Conservation (phyloP, 2,888 invertebrate genomes). For the Gibbula magus region DNA sequence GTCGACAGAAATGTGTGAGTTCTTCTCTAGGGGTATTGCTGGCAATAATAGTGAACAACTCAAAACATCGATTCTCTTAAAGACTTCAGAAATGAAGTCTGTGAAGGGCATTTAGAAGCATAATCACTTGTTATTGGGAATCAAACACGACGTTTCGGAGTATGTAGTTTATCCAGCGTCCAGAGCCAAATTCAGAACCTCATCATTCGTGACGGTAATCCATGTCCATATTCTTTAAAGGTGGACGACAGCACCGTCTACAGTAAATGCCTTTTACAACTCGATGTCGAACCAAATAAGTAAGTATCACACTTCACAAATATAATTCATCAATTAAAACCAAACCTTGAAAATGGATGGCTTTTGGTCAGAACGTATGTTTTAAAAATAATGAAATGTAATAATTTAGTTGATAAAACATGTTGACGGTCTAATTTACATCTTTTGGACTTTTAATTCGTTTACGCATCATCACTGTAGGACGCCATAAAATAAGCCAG, state of each 20-base stretch:
- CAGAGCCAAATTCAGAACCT: neutral
- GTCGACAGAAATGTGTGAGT: slow-evolving; percentile 53
- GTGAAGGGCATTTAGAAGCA: neutral
- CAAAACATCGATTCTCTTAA: too few relatives aligned
- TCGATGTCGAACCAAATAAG: slow-evolving; percentile 94
- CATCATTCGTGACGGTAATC: neutral
- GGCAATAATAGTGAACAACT: neutral
- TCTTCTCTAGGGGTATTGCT: neutral
- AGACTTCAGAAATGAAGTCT: too few relatives aligned
- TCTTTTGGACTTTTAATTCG: too few relatives aligned
- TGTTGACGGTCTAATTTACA: too few relatives aligned
- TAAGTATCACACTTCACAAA: slow-evolving; percentile 77
- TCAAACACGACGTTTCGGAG: neutral
- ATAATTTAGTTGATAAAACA: too few relatives aligned
- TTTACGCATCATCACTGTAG: too few relatives aligned
- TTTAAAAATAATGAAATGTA: too few relatives aligned
- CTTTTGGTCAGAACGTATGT: too few relatives aligned
- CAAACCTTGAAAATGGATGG: too few relatives aligned
- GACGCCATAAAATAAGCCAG: too few relatives aligned
- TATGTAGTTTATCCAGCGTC: too few relatives aligned
- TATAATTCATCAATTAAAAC: too few relatives aligned
- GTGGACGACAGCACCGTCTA: slow-evolving; percentile 68
- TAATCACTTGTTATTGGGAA: neutral
- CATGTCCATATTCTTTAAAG: slow-evolving; percentile 56
- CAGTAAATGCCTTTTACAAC: slow-evolving; percentile 94